Evolutionary conservation across 2,797 vertebrate genomes (phyloP).

Genomic region (Meda fulgida): DNA sequence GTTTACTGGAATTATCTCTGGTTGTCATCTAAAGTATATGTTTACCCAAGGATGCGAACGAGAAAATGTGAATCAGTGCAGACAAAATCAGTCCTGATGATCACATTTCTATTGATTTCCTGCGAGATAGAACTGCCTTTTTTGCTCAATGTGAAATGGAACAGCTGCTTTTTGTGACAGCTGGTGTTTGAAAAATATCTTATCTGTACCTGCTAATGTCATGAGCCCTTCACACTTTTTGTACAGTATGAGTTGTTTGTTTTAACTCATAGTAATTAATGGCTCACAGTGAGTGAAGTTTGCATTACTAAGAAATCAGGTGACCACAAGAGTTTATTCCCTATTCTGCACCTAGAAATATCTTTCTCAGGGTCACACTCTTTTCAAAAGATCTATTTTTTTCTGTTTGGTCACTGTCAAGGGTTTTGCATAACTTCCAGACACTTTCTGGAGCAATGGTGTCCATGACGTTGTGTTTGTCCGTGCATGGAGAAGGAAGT

Average conservation of each 20-base stretch:
- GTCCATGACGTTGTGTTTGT: conserved; percentile 42
- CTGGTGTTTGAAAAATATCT: conserved; percentile 29
- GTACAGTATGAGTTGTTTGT: neutral
- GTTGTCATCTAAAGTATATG: conserved; percentile 34
- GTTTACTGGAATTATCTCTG: conserved; percentile 40
- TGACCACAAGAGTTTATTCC: neutral
- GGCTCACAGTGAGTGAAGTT: neutral
- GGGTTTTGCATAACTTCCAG: conserved; percentile 35
- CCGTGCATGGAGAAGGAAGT: conserved; percentile 47
- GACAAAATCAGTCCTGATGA: conserved; percentile 27
- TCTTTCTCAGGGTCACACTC: neutral
- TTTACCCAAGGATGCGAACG: conserved; percentile 18
- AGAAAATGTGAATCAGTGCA: conserved; percentile 9
- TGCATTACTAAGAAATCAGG: neutral
- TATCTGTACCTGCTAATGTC: conserved; percentile 19
- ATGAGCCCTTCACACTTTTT: conserved; percentile 19
- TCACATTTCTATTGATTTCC: conserved; percentile 36
- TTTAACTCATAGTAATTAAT: conserved; percentile 9
- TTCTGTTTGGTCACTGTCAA: neutral
- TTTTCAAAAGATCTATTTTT: neutral
- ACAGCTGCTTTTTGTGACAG: conserved; percentile 32
- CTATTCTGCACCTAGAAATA: neutral
- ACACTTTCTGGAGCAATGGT: conserved; percentile 36
- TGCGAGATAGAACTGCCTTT: neutral
- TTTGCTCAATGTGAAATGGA: conserved; percentile 35